Percentiles rank a stretch among this genome's conserved stretches.
Evolutionary conservation across 2,888 invertebrate genomes (phyloP).

Genomic region (Parapristionchus giblindavisi): DNA sequence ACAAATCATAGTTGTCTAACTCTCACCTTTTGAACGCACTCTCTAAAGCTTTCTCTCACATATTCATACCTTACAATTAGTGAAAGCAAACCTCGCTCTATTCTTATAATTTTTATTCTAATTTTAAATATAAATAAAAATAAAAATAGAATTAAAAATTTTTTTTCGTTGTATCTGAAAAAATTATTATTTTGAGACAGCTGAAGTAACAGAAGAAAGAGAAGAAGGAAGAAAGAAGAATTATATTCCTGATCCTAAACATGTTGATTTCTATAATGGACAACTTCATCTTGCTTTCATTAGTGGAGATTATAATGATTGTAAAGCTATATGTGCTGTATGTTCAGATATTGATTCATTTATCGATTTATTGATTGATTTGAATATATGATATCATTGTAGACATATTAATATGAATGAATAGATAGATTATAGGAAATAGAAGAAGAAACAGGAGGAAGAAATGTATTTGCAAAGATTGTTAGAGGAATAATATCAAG

Average conservation of each 20-base stretch:
- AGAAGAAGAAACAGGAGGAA: slow-evolving; percentile 45
- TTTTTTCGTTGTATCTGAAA: not conserved
- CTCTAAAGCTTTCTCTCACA: too few relatives aligned
- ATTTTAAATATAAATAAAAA: too few relatives aligned
- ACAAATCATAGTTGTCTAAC: too few relatives aligned
- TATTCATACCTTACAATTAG: too few relatives aligned
- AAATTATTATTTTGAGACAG: not conserved
- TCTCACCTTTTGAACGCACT: too few relatives aligned
- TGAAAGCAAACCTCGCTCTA: too few relatives aligned
- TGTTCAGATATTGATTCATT: too few relatives aligned
- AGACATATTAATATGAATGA: too few relatives aligned
- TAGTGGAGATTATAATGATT: slow-evolving; percentile 48
- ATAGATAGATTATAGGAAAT: slow-evolving; percentile 49
- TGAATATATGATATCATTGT: too few relatives aligned
- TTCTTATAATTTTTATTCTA: too few relatives aligned
- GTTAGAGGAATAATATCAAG: slow-evolving; percentile 59
- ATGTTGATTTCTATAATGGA: slow-evolving; percentile 30
- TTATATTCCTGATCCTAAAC: slow-evolving; percentile 1
- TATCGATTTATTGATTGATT: too few relatives aligned
- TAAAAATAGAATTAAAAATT: too few relatives aligned
- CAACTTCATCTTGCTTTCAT: slow-evolving; percentile 29
- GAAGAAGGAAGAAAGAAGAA: not conserved
- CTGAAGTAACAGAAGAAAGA: not conserved
- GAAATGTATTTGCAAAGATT: slow-evolving; percentile 57
- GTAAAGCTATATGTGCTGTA: slow-evolving; percentile 49